Evolutionary conservation across 35 echinoderm and acorn worm species (phyloP), one percentile per base, ranked within the genome.

Genomic region (Apostichopus japonicus): DNA sequence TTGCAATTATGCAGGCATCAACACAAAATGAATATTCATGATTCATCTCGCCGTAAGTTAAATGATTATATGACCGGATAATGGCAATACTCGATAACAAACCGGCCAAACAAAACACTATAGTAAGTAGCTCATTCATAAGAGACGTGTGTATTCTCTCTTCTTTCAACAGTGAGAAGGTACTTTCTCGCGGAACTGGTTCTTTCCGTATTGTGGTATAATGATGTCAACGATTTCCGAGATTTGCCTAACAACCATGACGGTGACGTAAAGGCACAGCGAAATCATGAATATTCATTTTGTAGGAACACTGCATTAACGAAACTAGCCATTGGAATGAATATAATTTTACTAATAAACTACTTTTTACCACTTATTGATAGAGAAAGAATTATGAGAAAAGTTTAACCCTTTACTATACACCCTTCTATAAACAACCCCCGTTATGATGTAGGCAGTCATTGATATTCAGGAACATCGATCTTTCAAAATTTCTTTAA

Each of bases 291-390:
- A 84, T 84, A 84, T 84, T 84, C 80, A 84, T 56, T 19, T n/a
- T 13, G 17, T 58, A 16, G 16, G 23, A 9, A 84, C 15, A 17
- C n/a, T 16, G 80, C 53, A 84, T 57, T 84, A 56, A 84, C 8
- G 52, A 57, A 23, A 84, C 56, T 84, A 84, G 56, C 80, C 80
- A 84, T 84, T 84, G 81, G 9, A 84, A 84, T 84, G 81, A 21
- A 84, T 53, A 57, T 84, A 84, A 58, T 84, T 44, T 44, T 57
- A 84, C 81, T 84, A 57, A 84, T 84, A 57, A 84, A 58, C 81
- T 84, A 84, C 81, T 57, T 16, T 53, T 58, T 84, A 84, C 53
- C 54, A 75, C n/a, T 19, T 19, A 21, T 44, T 44, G 33, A 21
- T 23, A 75, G 71, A 75, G 71, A 75, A 75, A 75, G 71, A 75